Percentiles rank a stretch among this genome's conserved stretches.
These are phyloP conservation scores for Paramormyrops hopkinsi DNA, from an alignment of 2,797 vertebrate genomes.

Conservation along the genomic window DNA sequence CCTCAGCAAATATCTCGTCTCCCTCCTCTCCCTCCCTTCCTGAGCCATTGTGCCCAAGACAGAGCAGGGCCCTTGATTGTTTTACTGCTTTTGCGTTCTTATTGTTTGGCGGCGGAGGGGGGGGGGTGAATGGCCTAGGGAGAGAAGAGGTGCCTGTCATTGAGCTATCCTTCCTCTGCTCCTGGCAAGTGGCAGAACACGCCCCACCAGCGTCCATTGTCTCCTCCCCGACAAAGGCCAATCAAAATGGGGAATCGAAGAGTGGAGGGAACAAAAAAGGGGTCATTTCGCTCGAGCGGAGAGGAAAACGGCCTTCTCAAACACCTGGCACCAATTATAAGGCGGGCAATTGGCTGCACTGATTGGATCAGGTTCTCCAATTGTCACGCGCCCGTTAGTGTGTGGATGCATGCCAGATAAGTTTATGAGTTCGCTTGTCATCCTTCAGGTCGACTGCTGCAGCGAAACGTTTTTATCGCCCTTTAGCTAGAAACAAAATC, in stretches of 20 bases:
- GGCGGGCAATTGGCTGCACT: not conserved
- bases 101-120: constrained; percentile 36
- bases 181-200: constrained; percentile 18
- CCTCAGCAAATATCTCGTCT: not conserved
- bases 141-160: not conserved
- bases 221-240: constrained; percentile 22
- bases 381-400: not conserved
- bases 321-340: constrained; percentile 54
- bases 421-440: not conserved
- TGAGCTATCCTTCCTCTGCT: constrained; percentile 37
- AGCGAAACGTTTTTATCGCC: not conserved
- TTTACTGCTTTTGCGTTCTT: constrained; percentile 41
- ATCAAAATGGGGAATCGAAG: constrained; percentile 22
- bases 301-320: constrained; percentile 27
- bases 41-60: constrained; percentile 12
- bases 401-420: not conserved
- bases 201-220: constrained; percentile 4
- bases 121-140: constrained; percentile 15
- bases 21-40: not conserved
- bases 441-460: not conserved
- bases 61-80: constrained; percentile 38
- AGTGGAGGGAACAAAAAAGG: constrained; percentile 37
- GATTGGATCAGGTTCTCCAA: not conserved
- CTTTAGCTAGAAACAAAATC: not conserved
- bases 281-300: constrained; percentile 17